These are phyloP conservation scores for Coptotermes formosanus DNA, from an alignment of 1,140 invertebrate genomes.

Conservation along the genomic window DNA sequence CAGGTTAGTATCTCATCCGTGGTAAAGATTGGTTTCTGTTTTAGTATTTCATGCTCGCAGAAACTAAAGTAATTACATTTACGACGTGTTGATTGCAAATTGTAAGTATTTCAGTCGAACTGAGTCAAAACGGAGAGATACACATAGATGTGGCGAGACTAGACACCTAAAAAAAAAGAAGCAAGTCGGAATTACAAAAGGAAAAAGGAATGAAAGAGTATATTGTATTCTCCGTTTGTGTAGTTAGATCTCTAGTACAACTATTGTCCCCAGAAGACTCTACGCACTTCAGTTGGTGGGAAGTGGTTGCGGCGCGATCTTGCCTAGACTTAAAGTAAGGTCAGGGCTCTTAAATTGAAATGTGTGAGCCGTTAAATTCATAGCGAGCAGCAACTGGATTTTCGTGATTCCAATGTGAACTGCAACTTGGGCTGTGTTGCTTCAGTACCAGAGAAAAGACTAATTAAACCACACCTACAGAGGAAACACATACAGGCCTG, in stretches of 20 bases:
- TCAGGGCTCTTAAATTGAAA: slow-evolving; percentile 11
- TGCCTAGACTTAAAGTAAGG: neutral
- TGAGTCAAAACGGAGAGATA: neutral
- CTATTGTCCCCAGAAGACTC: neutral
- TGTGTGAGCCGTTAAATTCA: neutral
- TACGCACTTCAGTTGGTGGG: neutral
- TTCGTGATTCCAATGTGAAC: neutral
- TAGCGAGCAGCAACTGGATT: neutral
- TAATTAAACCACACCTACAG: neutral
- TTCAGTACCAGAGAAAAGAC: neutral
- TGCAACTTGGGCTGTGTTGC: neutral
- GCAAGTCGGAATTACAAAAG: neutral
- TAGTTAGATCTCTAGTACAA: neutral
- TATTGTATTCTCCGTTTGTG: neutral
- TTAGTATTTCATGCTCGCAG: too few species aligned
- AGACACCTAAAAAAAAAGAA: neutral
- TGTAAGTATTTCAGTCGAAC: neutral
- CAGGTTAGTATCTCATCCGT: too few species aligned
- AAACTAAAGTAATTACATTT: too few species aligned
- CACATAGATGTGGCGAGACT: neutral
- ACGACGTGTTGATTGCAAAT: too few species aligned
- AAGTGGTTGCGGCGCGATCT: neutral
- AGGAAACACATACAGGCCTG: neutral
- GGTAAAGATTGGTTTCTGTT: too few species aligned
- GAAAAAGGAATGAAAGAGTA: neutral